Evolutionary conservation across 2,797 vertebrate species (phyloP), one percentile per base, ranked within the genome.

Genomic region (Percopsis omiscomaycus): DNA sequence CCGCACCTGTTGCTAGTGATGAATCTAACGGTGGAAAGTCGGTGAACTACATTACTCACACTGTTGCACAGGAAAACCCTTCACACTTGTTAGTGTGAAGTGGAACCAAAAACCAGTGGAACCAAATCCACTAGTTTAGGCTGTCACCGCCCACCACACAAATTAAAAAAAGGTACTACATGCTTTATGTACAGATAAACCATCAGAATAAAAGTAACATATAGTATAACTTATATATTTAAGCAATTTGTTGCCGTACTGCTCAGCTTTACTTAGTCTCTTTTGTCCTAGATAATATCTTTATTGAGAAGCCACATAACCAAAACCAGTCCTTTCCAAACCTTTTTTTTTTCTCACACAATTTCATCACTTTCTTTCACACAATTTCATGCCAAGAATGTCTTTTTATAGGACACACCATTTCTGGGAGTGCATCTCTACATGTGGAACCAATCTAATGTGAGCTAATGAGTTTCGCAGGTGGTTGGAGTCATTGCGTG

Each of bases 371-470:
- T 48, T 71, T 63, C 75, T 27, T 69, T 74, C 67, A 77, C 79
- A 82, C 59, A 79, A 78, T 80, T 74, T 80, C 73, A 83, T 74
- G 81, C 85, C 86, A 83, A 86, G 75, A 75, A 68, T 87, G 86
- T 69, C 64, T 73, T 86, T 89, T 87, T 86, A 87, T 87, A 76
- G 86, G 80, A 89, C 79, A 79, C 80, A 73, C 83, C 78, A 75
- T 83, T 86, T 83, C 79, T 80, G 79, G 69, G 74, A 85, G 82
- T 87, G 78, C 68, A 89, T 90, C 89, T 80, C 71, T 83, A 69
- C 90, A 91, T 86, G 74, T 90, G 90, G 87, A 90, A 91, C 73
- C 79, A 89, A 88, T 91, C 78, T 82, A 64, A 46, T 66, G 72
- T 30, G 60, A 75, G 74, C 66, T 90, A 90, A 93, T 88, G 88